Percentiles rank a stretch among this genome's conserved stretches.
phyloP scores from a whole-genome alignment of 2,888 invertebrate species.

The Thera britannica region DNA sequence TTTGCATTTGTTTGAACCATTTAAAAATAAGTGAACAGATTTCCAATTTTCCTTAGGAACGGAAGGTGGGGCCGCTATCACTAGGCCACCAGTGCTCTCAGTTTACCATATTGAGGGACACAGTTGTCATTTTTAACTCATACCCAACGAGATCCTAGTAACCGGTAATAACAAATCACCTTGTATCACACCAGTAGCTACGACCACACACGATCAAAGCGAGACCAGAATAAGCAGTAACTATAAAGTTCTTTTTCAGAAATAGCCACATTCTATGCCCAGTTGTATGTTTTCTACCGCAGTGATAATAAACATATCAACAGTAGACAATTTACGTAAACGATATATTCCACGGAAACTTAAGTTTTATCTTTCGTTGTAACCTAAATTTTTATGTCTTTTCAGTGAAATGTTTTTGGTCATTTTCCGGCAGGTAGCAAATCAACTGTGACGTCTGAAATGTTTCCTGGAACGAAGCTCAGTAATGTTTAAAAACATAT shows the following conservation, averaged over 20 bases:
- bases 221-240: conserved; percentile 56
- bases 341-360: conserved; percentile 64
- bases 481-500: not conserved
- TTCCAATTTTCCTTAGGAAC: too few relatives aligned
- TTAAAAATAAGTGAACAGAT: not conserved
- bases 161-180: conserved; percentile 40
- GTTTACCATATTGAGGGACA: too few relatives aligned
- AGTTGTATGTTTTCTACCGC: conserved; percentile 61
- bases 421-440: conserved; percentile 29
- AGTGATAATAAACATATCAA: conserved; percentile 78
- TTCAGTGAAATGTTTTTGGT: conserved; percentile 19
- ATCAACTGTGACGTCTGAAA: conserved; percentile 18
- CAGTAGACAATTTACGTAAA: conserved; percentile 67
- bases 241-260: conserved; percentile 73
- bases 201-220: conserved; percentile 80
- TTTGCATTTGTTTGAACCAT: conserved; percentile 12
- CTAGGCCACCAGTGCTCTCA: too few relatives aligned
- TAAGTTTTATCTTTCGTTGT: conserved; percentile 49
- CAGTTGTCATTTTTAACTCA: too few relatives aligned
- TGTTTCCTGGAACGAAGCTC: conserved; percentile 5
- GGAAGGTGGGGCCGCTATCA: too few relatives aligned
- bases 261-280: conserved; percentile 65
- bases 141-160: not conserved
- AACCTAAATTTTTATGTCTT: conserved; percentile 33
- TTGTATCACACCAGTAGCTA: conserved; percentile 50